Base-by-base conservation (phyloP, 1,140 invertebrate species). In the Tribolium castaneum region DNA sequence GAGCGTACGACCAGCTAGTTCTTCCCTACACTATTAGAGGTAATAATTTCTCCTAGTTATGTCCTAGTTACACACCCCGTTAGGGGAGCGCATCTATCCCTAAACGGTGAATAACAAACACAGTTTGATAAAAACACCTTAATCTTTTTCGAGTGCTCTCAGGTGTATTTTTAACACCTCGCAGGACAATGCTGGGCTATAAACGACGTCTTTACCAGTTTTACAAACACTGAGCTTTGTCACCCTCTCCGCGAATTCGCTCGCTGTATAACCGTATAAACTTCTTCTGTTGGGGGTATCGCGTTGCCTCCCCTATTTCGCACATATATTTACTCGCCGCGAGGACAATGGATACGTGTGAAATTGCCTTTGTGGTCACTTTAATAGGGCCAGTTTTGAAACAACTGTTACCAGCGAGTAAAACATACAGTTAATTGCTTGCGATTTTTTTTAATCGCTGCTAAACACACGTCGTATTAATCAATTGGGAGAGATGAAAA, bases 161-260 rank as follows among this genome's bases (percentile, higher is more conserved):
- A 80, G 79, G 79, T 80, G 79, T 74, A 78, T 76, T 80, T 78
- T 80, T 75, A 80, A 80, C 79, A 80, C 79, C 77, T 80, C 70
- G 72, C 59, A 54, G 79, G 71, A 76, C 70, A 80, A 75, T 74
- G 76, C 49, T 49, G n/a, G 22, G 35, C 19, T 70, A 51, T 66
- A 70, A 70, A 76, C 25, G 56, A 52, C 56, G 66, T 75, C 22
- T 50, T 51, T 35, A 70, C 35, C 50, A 70, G 54, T 76, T 70
- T 66, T 54, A 34, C 30, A 76, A 76, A 76, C 54, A 59, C 75
- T 39, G 25, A 30, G 19, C 39, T 50, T 50, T 74, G 39, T 62
- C 25, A 56, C 77, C 62, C 62, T 70, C 72, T 59, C 16, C 62
- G 79, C 79, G 73, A 80, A 79, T 72, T 70, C 50, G 30, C 51